Conservation (phyloP, 2,113 vertebrate species). For the Hyperopisus bebe region DNA sequence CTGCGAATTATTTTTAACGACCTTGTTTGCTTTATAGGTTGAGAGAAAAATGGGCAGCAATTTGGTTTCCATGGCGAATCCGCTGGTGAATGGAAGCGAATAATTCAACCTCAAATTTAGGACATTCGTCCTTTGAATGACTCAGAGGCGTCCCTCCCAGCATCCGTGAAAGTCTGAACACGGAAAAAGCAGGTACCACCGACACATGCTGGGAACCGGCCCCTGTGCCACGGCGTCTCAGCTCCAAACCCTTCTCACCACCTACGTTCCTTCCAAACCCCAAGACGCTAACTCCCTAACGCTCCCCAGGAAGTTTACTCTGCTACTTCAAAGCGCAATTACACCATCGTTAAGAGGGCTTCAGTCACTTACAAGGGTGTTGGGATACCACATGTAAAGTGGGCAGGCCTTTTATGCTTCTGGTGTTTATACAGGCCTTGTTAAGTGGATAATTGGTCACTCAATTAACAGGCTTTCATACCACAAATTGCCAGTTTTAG, state of each 20-base stretch:
- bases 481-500: conserved; percentile 1
- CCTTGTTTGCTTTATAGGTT: conserved; percentile 72
- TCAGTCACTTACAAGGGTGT: background rate
- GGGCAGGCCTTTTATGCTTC: background rate
- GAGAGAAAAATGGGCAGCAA: conserved; percentile 57
- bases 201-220: background rate
- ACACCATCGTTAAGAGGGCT: conserved; percentile 1
- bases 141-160: background rate
- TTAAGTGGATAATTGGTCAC: conserved; percentile 16
- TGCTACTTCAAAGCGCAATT: conserved; percentile 10
- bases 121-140: background rate
- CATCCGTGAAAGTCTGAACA: background rate
- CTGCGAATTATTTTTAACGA: conserved; percentile 77
- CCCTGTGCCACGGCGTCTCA: background rate
- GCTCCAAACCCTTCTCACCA: background rate
- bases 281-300: background rate
- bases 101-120: background rate
- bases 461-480: conserved; percentile 14
- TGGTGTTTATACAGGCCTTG: background rate
- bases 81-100: conserved; percentile 32
- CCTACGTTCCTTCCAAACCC: background rate
- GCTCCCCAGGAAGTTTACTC: background rate
- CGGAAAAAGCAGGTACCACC: background rate
- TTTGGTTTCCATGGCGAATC: conserved; percentile 62
- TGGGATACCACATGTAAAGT: background rate